A percentile compares a stretch with the other conserved stretches of the same genome.
Evolutionary conservation across 2,113 vertebrate species (phyloP).

Genomic region (Sinocyclocheilus anshuiensis): DNA sequence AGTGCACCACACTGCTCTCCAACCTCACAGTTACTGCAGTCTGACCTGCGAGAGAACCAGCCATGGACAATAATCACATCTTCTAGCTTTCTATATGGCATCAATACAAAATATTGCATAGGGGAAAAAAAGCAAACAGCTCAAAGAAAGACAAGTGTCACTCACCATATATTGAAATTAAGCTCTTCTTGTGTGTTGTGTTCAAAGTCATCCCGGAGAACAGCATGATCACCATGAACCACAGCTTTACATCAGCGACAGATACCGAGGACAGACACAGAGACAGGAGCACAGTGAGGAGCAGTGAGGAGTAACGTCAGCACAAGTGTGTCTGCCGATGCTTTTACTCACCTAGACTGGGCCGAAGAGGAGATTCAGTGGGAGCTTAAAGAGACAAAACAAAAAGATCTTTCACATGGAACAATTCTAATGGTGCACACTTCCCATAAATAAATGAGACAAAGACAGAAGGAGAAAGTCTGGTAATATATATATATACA

Average conservation of each 20-base stretch:
- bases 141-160: slow-evolving; percentile 13
- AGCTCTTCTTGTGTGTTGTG: slow-evolving; percentile 86
- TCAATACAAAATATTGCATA: neutral
- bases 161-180: slow-evolving; percentile 90
- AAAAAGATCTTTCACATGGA: neutral
- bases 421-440: neutral
- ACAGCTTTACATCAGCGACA: slow-evolving; percentile 77
- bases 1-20: slow-evolving; percentile 90
- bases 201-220: slow-evolving; percentile 95
- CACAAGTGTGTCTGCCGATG: neutral
- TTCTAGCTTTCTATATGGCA: neutral
- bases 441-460: neutral
- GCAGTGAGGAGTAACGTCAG: neutral
- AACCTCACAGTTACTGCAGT: slow-evolving; percentile 88
- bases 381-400: slow-evolving; percentile 78
- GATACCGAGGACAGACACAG: neutral
- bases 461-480: neutral
- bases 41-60: slow-evolving; percentile 76
- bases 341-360: slow-evolving; percentile 84
- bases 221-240: slow-evolving; percentile 88
- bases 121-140: neutral
- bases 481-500: neutral
- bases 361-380: slow-evolving; percentile 86
- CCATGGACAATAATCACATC: neutral
- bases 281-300: neutral